Conservation (phyloP, 2,797 vertebrate genomes). For the Molossus alvarezi region DNA sequence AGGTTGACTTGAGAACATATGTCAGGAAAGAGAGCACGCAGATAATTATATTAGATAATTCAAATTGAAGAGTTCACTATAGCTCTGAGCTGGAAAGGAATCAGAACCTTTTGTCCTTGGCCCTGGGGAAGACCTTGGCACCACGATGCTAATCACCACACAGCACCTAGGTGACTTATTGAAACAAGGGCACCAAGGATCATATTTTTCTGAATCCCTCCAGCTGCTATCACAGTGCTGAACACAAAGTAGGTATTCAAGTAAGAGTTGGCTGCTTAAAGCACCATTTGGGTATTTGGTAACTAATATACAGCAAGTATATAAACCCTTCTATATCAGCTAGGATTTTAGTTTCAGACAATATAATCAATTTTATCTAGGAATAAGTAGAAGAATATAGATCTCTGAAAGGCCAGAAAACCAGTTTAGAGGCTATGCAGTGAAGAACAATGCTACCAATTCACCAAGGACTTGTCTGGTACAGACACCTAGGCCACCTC, state of each 20-base stretch:
- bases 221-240: background rate
- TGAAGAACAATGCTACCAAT: constrained; percentile 29
- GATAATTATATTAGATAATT: constrained; percentile 56
- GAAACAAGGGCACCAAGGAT: background rate
- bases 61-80: constrained; percentile 44
- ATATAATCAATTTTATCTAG: constrained; percentile 14
- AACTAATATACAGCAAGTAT: background rate
- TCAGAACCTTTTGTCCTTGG: background rate
- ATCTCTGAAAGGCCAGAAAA: constrained; percentile 36
- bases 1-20: constrained; percentile 50
- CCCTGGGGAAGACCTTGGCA: background rate
- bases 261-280: constrained; percentile 38
- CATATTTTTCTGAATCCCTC: constrained; percentile 32
- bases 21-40: background rate
- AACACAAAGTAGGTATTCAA: constrained; percentile 48
- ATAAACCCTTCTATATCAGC: background rate
- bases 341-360: constrained; percentile 42
- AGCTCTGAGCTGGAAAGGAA: background rate
- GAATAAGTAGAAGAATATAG: background rate
- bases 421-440: background rate
- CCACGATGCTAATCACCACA: background rate
- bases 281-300: background rate
- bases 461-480: background rate
- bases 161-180: background rate
- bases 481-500: background rate